These are phyloP conservation scores for Diadromus collaris DNA, from an alignment of 2,888 invertebrate genomes.

Conservation along the genomic window DNA sequence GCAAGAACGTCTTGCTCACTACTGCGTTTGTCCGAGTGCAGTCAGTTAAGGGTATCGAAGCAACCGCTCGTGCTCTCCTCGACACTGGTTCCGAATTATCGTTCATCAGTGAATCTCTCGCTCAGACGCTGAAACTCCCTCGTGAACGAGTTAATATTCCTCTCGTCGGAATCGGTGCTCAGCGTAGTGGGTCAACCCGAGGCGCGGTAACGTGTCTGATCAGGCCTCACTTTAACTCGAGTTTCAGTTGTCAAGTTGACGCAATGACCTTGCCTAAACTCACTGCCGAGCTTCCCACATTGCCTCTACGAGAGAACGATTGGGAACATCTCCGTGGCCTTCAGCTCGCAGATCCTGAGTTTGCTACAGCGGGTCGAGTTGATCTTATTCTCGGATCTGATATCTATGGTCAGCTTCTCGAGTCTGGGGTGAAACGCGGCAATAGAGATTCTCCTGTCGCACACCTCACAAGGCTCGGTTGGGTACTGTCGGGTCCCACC, in stretches of 20 bases:
- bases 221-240: conserved; percentile 18
- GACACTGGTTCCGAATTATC: conserved; percentile 27
- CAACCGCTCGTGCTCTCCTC: conserved; percentile 33
- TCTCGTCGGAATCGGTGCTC: conserved; percentile 14
- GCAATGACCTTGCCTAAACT: conserved; percentile 13
- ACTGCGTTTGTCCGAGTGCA: conserved; percentile 18
- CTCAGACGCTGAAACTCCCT: conserved; percentile 13
- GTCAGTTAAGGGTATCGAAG: conserved; percentile 10
- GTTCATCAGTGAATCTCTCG: conserved; percentile 35
- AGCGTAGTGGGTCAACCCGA: conserved; percentile 12
- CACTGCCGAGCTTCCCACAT: conserved; percentile 27
- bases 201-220: conserved; percentile 8
- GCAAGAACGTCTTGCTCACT: conserved; percentile 20
- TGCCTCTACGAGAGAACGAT: neutral
- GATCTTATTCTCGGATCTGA: conserved; percentile 40
- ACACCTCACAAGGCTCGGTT: conserved; percentile 34
- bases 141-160: conserved; percentile 18
- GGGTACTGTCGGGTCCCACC: conserved; percentile 35
- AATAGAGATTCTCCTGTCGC: conserved; percentile 18
- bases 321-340: conserved; percentile 41
- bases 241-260: conserved; percentile 21
- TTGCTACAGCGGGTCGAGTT: conserved; percentile 15
- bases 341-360: conserved; percentile 37
- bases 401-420: conserved; percentile 25
- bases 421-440: conserved; percentile 1